Evolutionary conservation across 2,113 vertebrate species (phyloP).

Genomic region (Furnarius figulus): DNA sequence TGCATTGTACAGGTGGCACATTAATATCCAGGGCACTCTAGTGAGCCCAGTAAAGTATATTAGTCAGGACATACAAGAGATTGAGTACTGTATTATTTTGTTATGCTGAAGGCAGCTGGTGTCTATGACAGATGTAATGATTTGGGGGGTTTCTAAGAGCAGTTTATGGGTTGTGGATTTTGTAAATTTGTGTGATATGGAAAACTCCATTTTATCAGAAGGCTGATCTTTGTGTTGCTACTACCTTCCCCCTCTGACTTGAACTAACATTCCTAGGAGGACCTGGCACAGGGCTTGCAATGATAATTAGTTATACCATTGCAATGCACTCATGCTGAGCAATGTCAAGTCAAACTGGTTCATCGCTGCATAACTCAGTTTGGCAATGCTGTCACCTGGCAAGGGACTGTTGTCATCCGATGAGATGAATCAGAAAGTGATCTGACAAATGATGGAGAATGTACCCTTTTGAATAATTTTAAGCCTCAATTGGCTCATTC

Average conservation of each 20-base stretch:
- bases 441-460: background rate
- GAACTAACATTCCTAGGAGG: background rate
- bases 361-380: background rate
- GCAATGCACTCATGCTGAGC: background rate
- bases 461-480: background rate
- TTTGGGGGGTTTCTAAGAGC: background rate
- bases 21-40: background rate
- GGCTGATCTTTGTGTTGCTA: background rate
- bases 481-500: background rate
- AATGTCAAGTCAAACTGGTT: constrained; percentile 35
- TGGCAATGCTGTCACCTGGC: constrained; percentile 4
- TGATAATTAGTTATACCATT: background rate
- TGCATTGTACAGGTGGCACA: background rate
- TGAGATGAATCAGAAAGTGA: background rate
- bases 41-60: background rate
- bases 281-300: background rate
- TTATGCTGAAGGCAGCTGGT: background rate
- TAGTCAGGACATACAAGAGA: background rate
- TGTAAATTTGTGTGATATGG: background rate
- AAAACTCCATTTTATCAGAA: background rate
- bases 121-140: background rate
- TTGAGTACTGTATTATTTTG: background rate
- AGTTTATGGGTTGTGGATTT: background rate
- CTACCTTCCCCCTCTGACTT: background rate
- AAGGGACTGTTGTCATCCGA: background rate